Conservation (phyloP, 2,113 vertebrate species). For the Pavo muticus region DNA sequence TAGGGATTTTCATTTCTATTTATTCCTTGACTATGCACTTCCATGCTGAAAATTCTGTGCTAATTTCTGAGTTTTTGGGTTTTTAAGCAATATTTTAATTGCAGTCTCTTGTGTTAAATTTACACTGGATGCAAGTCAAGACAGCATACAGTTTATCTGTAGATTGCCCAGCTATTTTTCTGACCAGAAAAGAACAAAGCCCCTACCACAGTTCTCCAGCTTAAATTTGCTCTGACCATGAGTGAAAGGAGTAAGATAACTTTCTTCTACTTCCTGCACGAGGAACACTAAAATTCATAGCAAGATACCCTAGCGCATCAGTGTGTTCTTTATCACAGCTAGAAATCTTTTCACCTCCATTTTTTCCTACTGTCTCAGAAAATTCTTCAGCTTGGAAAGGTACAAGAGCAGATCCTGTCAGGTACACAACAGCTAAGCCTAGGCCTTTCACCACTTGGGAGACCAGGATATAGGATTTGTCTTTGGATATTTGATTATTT, state of each 20-base stretch:
- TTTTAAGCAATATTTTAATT: not conserved
- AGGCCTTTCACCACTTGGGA: not conserved
- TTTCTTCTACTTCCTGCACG: not conserved
- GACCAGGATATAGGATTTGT: not conserved
- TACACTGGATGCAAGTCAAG: not conserved
- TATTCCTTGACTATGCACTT: not conserved
- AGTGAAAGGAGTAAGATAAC: not conserved
- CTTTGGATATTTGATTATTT: not conserved
- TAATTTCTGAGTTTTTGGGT: not conserved
- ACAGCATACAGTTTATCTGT: not conserved
- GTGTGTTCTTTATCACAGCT: not conserved
- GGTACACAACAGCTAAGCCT: not conserved
- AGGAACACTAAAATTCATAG: not conserved
- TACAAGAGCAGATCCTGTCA: not conserved
- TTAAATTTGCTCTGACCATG: not conserved
- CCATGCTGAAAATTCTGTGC: not conserved
- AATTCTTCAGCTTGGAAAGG: not conserved
- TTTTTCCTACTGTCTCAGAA: not conserved
- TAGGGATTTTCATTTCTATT: not conserved
- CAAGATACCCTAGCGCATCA: not conserved
- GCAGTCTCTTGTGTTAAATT: not conserved
- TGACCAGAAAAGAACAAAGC: not conserved
- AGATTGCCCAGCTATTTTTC: not conserved
- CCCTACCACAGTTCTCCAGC: not conserved
- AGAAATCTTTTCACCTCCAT: not conserved